These are phyloP conservation scores for Trilocha varians DNA, from an alignment of 2,888 invertebrate genomes.

Conservation along the genomic window DNA sequence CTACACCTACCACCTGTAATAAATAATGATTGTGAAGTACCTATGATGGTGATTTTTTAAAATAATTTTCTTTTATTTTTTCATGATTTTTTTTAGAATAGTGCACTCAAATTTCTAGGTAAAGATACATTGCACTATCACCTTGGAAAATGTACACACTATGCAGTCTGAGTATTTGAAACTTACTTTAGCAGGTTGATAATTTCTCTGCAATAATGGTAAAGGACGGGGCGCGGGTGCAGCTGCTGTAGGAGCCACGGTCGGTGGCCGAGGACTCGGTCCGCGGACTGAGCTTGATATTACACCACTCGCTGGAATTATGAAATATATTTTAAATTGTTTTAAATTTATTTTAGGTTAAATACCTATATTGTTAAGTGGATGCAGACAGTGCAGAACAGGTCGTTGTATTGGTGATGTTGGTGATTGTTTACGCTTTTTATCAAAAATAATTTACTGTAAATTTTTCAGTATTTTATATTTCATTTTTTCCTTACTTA, in stretches of 20 bases:
- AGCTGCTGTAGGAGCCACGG: slow-evolving; percentile 31
- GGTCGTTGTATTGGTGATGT: no score
- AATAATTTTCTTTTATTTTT: not conserved
- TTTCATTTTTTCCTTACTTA: no score
- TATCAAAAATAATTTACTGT: no score
- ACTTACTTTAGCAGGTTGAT: slow-evolving; percentile 58
- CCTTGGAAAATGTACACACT: no score
- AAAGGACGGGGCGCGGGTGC: slow-evolving; percentile 46
- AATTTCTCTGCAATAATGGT: slow-evolving; percentile 60
- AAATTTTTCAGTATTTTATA: no score
- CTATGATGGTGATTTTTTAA: not conserved
- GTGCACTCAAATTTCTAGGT: not conserved
- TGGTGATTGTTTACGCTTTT: no score
- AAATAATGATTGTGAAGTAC: no score
- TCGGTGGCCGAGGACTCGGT: slow-evolving; percentile 27
- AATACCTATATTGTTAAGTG: no score
- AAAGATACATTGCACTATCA: no score
- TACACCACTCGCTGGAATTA: slow-evolving; percentile 38
- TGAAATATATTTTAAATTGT: not conserved
- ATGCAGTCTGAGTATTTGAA: no score
- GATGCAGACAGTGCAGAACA: no score
- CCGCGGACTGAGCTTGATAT: slow-evolving; percentile 43
- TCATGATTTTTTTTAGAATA: no score
- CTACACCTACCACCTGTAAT: slow-evolving; percentile 52
- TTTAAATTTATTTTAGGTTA: not conserved